Evolutionary conservation across 2,888 invertebrate genomes (phyloP), one percentile per base, ranked within the genome.

Genomic region (Leptarthrus brevirostris): DNA sequence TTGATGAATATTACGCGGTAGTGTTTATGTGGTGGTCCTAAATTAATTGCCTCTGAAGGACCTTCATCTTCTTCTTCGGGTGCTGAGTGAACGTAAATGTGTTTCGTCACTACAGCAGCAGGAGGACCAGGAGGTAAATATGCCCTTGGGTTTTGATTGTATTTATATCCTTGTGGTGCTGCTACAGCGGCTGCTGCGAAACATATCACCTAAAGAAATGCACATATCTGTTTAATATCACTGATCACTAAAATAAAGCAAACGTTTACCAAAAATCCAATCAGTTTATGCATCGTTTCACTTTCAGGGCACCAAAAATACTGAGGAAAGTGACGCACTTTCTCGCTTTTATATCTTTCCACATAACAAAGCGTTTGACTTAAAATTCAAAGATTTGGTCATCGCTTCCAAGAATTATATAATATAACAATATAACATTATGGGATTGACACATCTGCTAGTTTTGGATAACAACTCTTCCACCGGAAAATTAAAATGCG

Each of bases 121-220:
- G 40, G 40, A 10, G 56, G 72, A 20, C 47, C 69, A 12, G 72
- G 56, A 10, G 72, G 72, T 2, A 72, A 24, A 44, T 72, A 72
- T 44, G 34, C 26, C 10, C 54, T 40, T 5, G 18, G 12, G 6
- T 69, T 69, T 18, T 49, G 52, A 69, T 69, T 69, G 72, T 83
- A 84, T 76, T 81, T 83, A 76, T 83, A 83, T 72, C 83, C 84
- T 69, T 83, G 82, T 0, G 83, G 83, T n/a, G 76, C 79, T 14
- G 82, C 82, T 61, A 80, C 69, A 1, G 80, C 78, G 74, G 81
- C 47, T 18, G 81, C 78, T 10, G 80, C 74, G 34, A 82, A 76
- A 69, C 81, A 80, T 22, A 80, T 74, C 8, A 83, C 72, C 83
- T 84, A 74, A 73, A 40, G 47, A 52, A 44, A 26, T 1, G 47